These are phyloP conservation scores for Andrena cerasifolii DNA, from an alignment of 1,140 invertebrate genomes.

Conservation along the genomic window DNA sequence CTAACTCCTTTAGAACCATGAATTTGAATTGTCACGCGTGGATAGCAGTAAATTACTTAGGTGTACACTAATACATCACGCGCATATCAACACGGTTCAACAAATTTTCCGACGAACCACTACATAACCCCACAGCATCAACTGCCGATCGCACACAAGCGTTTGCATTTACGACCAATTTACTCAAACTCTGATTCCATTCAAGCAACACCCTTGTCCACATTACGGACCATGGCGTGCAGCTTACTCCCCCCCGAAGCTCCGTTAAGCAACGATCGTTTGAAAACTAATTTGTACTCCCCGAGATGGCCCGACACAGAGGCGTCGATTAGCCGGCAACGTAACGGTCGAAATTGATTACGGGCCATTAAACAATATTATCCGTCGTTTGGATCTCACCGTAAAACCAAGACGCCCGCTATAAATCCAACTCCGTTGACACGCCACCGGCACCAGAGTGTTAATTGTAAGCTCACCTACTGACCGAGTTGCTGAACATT, in stretches of 20 bases:
- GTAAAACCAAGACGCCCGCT: conserved; percentile 11
- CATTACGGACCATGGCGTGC: background rate
- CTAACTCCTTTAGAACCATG: too few species aligned
- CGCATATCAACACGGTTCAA: background rate
- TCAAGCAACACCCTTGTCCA: background rate
- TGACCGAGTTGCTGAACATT: conserved; percentile 47
- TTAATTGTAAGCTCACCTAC: conserved; percentile 42
- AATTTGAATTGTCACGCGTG: too few species aligned
- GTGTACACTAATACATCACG: too few species aligned
- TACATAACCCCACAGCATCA: background rate
- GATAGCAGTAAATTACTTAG: too few species aligned
- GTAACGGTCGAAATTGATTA: conserved; percentile 1
- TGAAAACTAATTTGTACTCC: conserved; percentile 7
- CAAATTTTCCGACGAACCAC: background rate
- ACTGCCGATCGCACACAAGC: background rate
- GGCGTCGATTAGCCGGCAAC: background rate
- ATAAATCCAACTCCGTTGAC: background rate
- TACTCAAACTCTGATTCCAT: background rate
- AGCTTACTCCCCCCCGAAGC: background rate
- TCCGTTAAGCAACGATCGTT: background rate
- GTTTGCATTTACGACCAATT: conserved; percentile 14
- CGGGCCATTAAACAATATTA: conserved; percentile 6
- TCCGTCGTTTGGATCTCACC: background rate
- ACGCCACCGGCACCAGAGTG: background rate
- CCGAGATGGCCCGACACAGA: background rate